A percentile compares a stretch with the other conserved stretches of the same genome.
phyloP scores from a whole-genome alignment of 2,888 invertebrate genomes.

The Synanthedon tipuliformis region DNA sequence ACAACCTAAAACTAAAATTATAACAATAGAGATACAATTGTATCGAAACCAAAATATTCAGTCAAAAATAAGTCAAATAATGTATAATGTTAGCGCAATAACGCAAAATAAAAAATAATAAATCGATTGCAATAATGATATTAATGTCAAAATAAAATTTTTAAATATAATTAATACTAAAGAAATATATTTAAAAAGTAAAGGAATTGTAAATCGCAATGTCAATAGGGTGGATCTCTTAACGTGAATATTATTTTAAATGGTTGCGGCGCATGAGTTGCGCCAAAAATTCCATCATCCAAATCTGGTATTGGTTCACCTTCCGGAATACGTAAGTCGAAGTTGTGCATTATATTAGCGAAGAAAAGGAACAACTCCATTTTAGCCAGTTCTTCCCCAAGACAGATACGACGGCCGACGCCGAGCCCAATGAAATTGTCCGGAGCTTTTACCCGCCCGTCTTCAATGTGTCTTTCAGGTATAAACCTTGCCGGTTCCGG shows the following conservation, averaged over 20 bases:
- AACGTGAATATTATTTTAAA: conserved; percentile 16
- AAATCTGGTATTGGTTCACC: conserved; percentile 77
- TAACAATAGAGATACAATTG: background rate
- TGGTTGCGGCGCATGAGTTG: conserved; percentile 78
- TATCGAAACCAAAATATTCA: too few relatives aligned
- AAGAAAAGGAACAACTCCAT: conserved; percentile 89
- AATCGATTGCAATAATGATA: too few relatives aligned
- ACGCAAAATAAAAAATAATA: too few relatives aligned
- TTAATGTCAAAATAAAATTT: too few relatives aligned
- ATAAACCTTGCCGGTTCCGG: conserved; percentile 82
- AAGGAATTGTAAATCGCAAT: too few relatives aligned
- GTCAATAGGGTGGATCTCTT: background rate
- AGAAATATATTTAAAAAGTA: too few relatives aligned
- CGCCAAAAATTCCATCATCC: conserved; percentile 77
- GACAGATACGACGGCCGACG: conserved; percentile 84
- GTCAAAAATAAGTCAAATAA: too few relatives aligned
- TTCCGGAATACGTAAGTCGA: conserved; percentile 75
- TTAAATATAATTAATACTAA: too few relatives aligned
- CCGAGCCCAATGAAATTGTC: conserved; percentile 88
- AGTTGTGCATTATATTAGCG: conserved; percentile 80
- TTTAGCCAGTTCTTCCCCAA: conserved; percentile 83
- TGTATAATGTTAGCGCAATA: too few relatives aligned
- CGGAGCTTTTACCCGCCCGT: conserved; percentile 78
- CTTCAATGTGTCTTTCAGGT: conserved; percentile 79
- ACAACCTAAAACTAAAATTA: background rate